Evolutionary conservation across 92 coral and sea anemone species (phyloP), one percentile per base, ranked within the genome.

Genomic region (Phenganax subtilis): DNA sequence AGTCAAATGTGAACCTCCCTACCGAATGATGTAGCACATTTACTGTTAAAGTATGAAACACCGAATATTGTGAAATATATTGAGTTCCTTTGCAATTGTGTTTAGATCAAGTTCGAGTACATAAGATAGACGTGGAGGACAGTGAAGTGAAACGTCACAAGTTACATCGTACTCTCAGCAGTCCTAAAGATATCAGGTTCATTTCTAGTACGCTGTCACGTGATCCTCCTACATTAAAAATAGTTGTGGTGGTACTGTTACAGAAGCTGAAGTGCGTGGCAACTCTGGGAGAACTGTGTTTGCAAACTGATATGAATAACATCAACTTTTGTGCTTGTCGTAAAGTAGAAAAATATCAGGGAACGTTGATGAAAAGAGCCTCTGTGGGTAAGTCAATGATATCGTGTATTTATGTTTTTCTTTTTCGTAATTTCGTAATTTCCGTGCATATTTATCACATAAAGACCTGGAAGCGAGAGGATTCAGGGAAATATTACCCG

Each of bases 111-210:
- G 82, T 88, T 44, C 83, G 90, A 30, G 99, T 92, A 72, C 90
- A 90, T 15, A 92, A 81, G 78, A 92, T 94, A 30, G 98, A 94
- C 82, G 87, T 94, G 8, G 98, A 92, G 75, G 92, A 88, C 83
- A 93, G 58, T 28, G 75, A 55, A 20, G 81, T 69, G 57, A 90
- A 88, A 55, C 77, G 85, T 14, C 82, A 64, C 53, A 78, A 71
- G 55, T 20, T 79, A 20, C 65, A 25, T 27, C 88, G 87, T 60
- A 86, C 86, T 12, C 83, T 51, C 30, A 87, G 83, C 67, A 80
- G 85, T 62, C 85, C 91, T 14, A 84, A 81, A 20, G 82, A 52
- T 12, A 56, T 81, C 37, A 84, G 84, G 16, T 90, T 91, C 59
- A 88, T 84, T 66, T 75, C 85, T 17, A 92, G 96, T 74, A 87